Conservation (phyloP, 2,113 vertebrate genomes). For the Limnothrissa miodon region DNA sequence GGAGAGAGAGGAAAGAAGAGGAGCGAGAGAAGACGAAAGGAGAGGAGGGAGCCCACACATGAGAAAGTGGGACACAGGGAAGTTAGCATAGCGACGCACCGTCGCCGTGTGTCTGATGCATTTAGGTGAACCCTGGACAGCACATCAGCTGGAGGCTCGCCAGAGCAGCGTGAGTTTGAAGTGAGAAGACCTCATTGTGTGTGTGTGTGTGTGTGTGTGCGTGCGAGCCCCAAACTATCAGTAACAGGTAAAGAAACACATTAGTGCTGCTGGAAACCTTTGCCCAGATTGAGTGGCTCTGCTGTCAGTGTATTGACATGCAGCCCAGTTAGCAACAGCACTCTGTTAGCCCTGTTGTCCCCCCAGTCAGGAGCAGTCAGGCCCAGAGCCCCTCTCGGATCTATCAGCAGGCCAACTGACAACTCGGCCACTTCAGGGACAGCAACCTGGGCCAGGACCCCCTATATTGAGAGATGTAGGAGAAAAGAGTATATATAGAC, state of each 20-base stretch:
- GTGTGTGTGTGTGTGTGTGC: background rate
- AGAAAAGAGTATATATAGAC: background rate
- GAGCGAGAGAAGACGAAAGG: background rate
- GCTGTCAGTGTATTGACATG: background rate
- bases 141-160: background rate
- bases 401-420: background rate
- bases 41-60: background rate
- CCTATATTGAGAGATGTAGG: background rate
- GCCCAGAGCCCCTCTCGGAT: background rate
- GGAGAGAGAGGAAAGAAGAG: background rate
- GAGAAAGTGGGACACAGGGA: slow-evolving; percentile 34
- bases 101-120: slow-evolving; percentile 7
- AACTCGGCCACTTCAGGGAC: background rate
- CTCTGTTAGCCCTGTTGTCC: background rate
- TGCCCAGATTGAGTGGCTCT: slow-evolving; percentile 41
- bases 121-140: background rate
- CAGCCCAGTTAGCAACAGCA: background rate
- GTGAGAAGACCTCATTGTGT: background rate
- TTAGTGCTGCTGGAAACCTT: background rate
- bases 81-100: slow-evolving; percentile 22
- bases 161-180: slow-evolving; percentile 1
- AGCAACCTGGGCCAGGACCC: background rate
- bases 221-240: slow-evolving; percentile 7
- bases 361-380: background rate
- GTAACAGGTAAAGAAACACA: background rate